phyloP scores from a whole-genome alignment of 2,797 vertebrate species.

The Spheniscus humboldti region DNA sequence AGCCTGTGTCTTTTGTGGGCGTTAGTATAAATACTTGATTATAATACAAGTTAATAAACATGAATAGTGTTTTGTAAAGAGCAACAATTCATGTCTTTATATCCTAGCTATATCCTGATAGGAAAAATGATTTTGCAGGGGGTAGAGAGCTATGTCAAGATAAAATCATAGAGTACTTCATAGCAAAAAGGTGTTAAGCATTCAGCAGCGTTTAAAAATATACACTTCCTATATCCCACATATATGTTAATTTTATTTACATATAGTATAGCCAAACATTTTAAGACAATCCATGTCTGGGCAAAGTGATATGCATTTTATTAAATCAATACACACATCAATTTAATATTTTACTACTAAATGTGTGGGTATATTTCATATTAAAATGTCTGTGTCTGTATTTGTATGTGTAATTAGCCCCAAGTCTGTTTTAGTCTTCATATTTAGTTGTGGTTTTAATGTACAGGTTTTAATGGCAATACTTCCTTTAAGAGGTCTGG shows the following conservation, averaged over 20 bases:
- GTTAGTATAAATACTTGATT: background rate
- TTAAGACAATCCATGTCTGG: background rate
- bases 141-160: background rate
- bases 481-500: slow-evolving; percentile 4
- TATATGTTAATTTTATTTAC: background rate
- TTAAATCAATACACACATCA: background rate
- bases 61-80: background rate
- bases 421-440: background rate
- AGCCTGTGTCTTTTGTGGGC: background rate
- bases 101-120: background rate
- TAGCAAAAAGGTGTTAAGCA: background rate
- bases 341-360: background rate
- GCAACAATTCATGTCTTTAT: background rate
- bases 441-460: background rate
- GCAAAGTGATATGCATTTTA: background rate
- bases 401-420: background rate
- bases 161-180: background rate
- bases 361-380: background rate
- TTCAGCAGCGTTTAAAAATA: background rate
- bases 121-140: background rate
- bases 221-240: background rate
- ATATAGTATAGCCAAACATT: background rate
- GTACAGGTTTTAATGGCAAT: background rate
- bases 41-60: background rate
- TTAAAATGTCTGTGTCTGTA: background rate